Percentiles rank a stretch among this genome's conserved stretches.
phyloP scores from a whole-genome alignment of 2,888 invertebrate species.

The Agrotis segetum region DNA sequence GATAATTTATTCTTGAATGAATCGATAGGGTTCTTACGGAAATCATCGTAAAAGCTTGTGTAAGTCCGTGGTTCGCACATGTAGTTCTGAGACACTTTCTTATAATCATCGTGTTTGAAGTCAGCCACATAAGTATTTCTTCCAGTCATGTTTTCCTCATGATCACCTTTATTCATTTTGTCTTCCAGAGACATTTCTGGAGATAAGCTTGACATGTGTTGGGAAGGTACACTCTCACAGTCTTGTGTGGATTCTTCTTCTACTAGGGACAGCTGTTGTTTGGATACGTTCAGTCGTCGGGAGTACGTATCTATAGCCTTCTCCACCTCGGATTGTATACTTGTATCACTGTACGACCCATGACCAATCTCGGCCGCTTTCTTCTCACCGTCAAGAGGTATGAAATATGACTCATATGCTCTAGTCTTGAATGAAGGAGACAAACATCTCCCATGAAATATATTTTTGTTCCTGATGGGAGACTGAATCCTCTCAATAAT shows the following conservation, averaged over 20 bases:
- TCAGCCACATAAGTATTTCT: constrained; percentile 66
- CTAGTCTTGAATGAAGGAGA: constrained; percentile 79
- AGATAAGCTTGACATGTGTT: constrained; percentile 79
- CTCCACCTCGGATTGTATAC: constrained; percentile 75
- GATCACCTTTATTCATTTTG: constrained; percentile 62
- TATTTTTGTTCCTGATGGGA: constrained; percentile 74
- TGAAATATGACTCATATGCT: constrained; percentile 83
- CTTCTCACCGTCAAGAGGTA: constrained; percentile 76
- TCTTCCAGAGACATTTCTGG: constrained; percentile 78
- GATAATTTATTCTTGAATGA: constrained; percentile 77
- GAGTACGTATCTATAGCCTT: constrained; percentile 81
- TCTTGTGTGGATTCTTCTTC: constrained; percentile 90
- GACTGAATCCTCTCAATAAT: constrained; percentile 80
- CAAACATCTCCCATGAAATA: constrained; percentile 70
- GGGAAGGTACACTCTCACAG: constrained; percentile 84
- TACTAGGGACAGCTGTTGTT: constrained; percentile 87
- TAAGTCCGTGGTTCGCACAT: constrained; percentile 80
- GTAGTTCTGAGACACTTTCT: constrained; percentile 68
- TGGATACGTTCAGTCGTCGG: constrained; percentile 77
- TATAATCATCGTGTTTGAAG: constrained; percentile 67
- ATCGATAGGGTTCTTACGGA: constrained; percentile 72
- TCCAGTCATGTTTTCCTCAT: constrained; percentile 62
- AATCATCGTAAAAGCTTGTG: constrained; percentile 84
- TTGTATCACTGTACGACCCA: constrained; percentile 76
- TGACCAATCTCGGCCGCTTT: constrained; percentile 69